phyloP scores from a whole-genome alignment of 2,113 vertebrate genomes.

The Sarotherodon lohbergeri region DNA sequence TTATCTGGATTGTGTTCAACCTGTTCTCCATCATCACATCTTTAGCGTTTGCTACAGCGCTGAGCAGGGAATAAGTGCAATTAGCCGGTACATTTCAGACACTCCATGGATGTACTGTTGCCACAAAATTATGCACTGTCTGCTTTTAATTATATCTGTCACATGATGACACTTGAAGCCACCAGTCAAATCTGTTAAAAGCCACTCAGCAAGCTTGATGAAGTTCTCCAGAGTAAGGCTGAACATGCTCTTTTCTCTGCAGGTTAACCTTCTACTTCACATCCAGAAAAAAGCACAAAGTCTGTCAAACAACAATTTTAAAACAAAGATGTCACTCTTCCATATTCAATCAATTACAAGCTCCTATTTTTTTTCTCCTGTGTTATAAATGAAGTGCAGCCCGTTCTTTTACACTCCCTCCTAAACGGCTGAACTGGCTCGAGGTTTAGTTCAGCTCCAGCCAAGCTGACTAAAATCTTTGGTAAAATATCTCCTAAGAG shows the following conservation, averaged over 20 bases:
- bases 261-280: background rate
- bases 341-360: background rate
- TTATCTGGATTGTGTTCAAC: background rate
- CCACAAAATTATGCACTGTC: background rate
- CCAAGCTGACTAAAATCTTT: rapidly evolving
- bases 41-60: background rate
- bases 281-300: background rate
- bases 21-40: background rate
- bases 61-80: background rate
- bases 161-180: background rate
- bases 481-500: background rate
- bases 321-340: background rate
- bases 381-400: background rate
- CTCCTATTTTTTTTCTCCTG: background rate
- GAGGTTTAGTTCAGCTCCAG: background rate
- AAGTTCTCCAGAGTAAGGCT: background rate
- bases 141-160: background rate
- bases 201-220: background rate
- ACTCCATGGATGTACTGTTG: background rate
- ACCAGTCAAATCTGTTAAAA: background rate
- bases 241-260: background rate
- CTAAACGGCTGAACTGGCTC: rapidly evolving
- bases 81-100: background rate
- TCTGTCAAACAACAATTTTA: background rate
- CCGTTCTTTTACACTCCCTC: background rate